A percentile compares a stretch with the other conserved stretches of the same genome.
Evolutionary conservation across 2,888 invertebrate species (phyloP).

Genomic region (Ophonus ardosiacus): DNA sequence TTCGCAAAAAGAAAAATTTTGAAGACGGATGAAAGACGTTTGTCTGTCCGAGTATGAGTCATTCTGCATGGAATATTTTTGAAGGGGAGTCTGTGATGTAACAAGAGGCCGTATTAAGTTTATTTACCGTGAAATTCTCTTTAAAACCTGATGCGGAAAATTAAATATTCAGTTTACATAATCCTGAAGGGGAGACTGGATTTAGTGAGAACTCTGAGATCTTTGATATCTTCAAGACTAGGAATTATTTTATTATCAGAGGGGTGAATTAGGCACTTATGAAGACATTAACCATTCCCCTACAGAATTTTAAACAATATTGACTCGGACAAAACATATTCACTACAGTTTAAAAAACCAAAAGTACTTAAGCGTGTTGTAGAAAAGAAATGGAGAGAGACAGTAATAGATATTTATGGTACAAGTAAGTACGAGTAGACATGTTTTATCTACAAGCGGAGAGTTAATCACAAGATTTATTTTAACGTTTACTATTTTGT

Average conservation of each 20-base stretch:
- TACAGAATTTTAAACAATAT: slow-evolving; percentile 5
- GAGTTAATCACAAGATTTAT: too few relatives aligned
- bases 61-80: slow-evolving; percentile 58
- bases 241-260: slow-evolving; percentile 4
- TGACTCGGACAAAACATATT: neutral
- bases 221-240: slow-evolving; percentile 23
- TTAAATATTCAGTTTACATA: slow-evolving; percentile 62
- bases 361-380: too few relatives aligned
- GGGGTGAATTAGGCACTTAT: slow-evolving; percentile 22
- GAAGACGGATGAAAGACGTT: neutral
- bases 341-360: too few relatives aligned
- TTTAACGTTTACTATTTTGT: too few relatives aligned
- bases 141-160: slow-evolving; percentile 61
- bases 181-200: slow-evolving; percentile 38
- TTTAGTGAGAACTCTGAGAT: slow-evolving; percentile 36
- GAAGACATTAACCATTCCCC: neutral
- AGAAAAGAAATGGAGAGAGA: too few relatives aligned
- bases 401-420: too few relatives aligned
- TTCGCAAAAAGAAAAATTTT: neutral
- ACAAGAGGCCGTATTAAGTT: slow-evolving; percentile 61
- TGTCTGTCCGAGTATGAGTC: neutral
- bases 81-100: slow-evolving; percentile 51
- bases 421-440: too few relatives aligned
- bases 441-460: too few relatives aligned
- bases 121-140: slow-evolving; percentile 62